A percentile compares a stretch with the other conserved stretches of the same genome.
Conservation (phyloP, 2,113 vertebrate species). For the Ornithorhynchus anatinus region DNA sequence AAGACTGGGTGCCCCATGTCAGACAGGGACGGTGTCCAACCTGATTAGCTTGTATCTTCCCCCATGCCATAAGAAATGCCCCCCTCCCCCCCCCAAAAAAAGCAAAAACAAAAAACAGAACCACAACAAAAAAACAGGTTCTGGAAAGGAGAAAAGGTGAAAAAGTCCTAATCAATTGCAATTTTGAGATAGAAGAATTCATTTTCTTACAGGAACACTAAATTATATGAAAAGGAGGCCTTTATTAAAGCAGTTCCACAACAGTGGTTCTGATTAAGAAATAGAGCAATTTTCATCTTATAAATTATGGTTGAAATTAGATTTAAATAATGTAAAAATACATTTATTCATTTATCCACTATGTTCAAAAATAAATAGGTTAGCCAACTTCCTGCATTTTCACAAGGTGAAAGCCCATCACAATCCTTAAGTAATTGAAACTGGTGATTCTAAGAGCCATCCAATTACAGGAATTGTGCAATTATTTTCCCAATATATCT, state of each 20-base stretch:
- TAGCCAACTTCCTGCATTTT: constrained; percentile 39
- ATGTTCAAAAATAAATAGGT: constrained; percentile 58
- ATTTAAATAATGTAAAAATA: constrained; percentile 50
- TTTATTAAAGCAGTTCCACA: constrained; percentile 58
- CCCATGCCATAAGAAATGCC: no score
- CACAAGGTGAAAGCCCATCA: constrained; percentile 36
- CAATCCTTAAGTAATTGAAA: constrained; percentile 35
- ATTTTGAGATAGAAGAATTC: constrained; percentile 45
- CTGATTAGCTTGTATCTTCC: no score
- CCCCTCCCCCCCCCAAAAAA: accelerated
- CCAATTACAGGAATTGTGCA: constrained; percentile 38
- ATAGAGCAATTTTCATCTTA: constrained; percentile 49
- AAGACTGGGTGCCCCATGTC: no score
- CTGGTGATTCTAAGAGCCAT: constrained; percentile 32
- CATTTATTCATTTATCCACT: constrained; percentile 32
- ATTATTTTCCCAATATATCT: constrained; percentile 52
- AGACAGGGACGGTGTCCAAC: no score
- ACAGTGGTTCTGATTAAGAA: constrained; percentile 55
- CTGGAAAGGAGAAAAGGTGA: background rate
- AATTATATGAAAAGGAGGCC: constrained; percentile 38
- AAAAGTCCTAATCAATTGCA: constrained; percentile 29
- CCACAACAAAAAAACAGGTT: background rate
- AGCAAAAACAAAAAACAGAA: no score
- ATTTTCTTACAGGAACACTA: constrained; percentile 46
- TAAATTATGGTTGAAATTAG: constrained; percentile 63